Conservation (phyloP, 2,113 vertebrate genomes). For the Blennius ocellaris region DNA sequence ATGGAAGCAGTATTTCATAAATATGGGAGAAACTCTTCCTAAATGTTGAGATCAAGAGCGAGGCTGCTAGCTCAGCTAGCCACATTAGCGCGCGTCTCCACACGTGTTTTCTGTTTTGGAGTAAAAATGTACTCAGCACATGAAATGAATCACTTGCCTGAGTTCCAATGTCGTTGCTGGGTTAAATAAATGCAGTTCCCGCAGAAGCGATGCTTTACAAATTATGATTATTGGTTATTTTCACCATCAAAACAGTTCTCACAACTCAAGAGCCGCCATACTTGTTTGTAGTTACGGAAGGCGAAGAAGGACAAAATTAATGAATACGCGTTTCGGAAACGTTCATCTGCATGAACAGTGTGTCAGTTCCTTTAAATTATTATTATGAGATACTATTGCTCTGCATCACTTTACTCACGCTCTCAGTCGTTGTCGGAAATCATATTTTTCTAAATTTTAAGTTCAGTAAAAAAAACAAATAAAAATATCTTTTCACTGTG, state of each 20-base stretch:
- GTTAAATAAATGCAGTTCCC: neutral
- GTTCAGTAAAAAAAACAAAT: too few species aligned
- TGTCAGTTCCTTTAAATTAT: too few species aligned
- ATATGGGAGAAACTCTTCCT: neutral
- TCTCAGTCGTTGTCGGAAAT: too few species aligned
- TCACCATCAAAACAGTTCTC: constrained; percentile 43
- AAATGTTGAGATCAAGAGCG: constrained; percentile 3
- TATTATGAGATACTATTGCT: too few species aligned
- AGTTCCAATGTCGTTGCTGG: neutral
- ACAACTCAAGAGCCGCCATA: constrained; percentile 60
- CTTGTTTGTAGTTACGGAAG: constrained; percentile 40
- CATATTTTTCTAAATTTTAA: too few species aligned
- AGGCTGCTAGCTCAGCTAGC: constrained; percentile 42
- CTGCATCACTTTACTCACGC: too few species aligned
- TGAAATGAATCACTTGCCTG: constrained; percentile 18
- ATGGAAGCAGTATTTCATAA: too few species aligned
- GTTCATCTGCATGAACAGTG: too few species aligned
- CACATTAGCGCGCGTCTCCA: constrained; percentile 20
- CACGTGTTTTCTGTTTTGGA: constrained; percentile 59
- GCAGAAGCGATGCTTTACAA: neutral
- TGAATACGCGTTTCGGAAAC: neutral
- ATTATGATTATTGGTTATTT: neutral
- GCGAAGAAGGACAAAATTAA: constrained; percentile 59
- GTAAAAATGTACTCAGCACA: accelerated
- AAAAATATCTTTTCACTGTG: too few species aligned